Evolutionary conservation across 2,797 vertebrate species (phyloP).

Genomic region (Chelon labrosus): DNA sequence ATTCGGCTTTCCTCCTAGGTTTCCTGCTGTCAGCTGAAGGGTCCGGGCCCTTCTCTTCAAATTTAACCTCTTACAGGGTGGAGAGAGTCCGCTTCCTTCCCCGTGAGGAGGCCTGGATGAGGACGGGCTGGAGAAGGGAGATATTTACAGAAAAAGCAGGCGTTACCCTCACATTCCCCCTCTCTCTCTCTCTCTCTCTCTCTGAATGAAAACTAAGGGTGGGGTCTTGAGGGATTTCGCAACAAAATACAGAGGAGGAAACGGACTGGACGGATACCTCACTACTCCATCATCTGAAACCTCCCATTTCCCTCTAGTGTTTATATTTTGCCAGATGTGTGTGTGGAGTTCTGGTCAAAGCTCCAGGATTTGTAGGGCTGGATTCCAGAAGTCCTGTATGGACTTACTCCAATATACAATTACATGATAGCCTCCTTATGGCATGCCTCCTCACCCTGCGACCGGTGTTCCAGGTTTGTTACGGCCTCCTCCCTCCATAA

Average conservation of each 20-base stretch:
- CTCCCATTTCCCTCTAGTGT: constrained; percentile 58
- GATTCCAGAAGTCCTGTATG: background rate
- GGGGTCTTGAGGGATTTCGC: constrained; percentile 38
- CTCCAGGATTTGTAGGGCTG: constrained; percentile 14
- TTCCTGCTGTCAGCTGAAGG: constrained; percentile 69
- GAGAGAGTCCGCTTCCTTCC: constrained; percentile 74
- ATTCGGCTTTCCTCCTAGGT: constrained; percentile 56
- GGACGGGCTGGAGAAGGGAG: constrained; percentile 29
- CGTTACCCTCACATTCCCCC: constrained; percentile 41
- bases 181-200: constrained; percentile 29
- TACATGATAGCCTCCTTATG: constrained; percentile 4
- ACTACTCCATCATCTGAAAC: constrained; percentile 65
- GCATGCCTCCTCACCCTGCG: constrained; percentile 3
- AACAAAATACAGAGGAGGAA: constrained; percentile 51
- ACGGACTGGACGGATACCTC: constrained; percentile 47
- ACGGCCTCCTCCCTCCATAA: background rate
- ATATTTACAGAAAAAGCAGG: constrained; percentile 68
- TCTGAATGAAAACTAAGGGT: constrained; percentile 44
- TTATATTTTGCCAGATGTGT: constrained; percentile 50
- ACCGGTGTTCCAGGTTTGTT: background rate
- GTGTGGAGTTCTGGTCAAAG: constrained; percentile 8
- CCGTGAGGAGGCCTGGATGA: constrained; percentile 19
- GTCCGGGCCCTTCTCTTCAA: constrained; percentile 35
- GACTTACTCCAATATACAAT: background rate
- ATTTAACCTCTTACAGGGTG: constrained; percentile 59